These are phyloP conservation scores for Rhopilema esculentum DNA, from an alignment of 30 jellyfish, hydroid and myxozoan genomes.

Conservation along the genomic window DNA sequence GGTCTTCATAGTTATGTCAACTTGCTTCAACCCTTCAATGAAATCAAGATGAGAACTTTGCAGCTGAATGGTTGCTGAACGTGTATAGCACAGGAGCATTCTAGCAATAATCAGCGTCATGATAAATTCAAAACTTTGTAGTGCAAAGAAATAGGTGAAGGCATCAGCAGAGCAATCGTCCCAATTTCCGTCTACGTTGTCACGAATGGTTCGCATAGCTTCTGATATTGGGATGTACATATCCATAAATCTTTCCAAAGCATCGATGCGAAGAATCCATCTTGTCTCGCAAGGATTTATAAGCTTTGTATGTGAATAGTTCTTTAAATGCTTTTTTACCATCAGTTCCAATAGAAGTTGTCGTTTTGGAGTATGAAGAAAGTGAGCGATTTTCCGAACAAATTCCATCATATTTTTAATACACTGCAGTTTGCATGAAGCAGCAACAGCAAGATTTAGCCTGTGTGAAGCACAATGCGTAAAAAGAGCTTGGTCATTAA, in stretches of 20 bases:
- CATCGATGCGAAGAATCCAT: constrained; percentile 19
- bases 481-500: constrained; percentile 6
- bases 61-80: not conserved
- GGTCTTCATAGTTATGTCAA: not conserved
- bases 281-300: not conserved
- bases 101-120: not conserved
- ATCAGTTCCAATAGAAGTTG: not conserved
- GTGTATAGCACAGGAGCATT: not conserved
- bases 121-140: not conserved
- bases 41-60: not conserved
- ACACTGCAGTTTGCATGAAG: constrained; percentile 1
- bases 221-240: constrained; percentile 1
- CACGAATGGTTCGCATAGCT: constrained; percentile 11
- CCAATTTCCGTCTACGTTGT: constrained; percentile 2
- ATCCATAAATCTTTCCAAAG: not conserved
- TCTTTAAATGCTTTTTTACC: not conserved
- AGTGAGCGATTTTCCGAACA: not conserved
- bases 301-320: constrained; percentile 7
- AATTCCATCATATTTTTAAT: not conserved
- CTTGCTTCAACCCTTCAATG: not conserved
- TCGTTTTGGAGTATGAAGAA: not conserved
- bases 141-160: not conserved
- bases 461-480: constrained; percentile 15
- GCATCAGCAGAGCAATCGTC: constrained; percentile 6
- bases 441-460: constrained; percentile 11